Percentiles rank a stretch among this genome's conserved stretches.
These are phyloP conservation scores for Colletes gigas DNA, from an alignment of 1,140 invertebrate genomes.

Conservation along the genomic window DNA sequence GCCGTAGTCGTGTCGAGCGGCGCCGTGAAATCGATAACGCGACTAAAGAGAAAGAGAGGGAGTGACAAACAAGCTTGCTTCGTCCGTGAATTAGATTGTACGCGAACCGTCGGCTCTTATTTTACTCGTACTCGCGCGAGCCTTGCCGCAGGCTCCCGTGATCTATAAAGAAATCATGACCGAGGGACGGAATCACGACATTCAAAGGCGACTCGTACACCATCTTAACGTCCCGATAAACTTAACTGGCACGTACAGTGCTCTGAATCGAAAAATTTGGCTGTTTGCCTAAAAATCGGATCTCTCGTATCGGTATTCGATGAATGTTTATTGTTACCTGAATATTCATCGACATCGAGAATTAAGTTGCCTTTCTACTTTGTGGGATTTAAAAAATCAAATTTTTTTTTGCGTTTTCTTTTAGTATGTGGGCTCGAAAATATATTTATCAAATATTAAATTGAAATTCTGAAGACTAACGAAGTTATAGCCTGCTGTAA, in stretches of 20 bases:
- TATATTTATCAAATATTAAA: too few species aligned
- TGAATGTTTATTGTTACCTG: too few species aligned
- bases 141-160: neutral
- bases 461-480: too few species aligned
- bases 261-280: too few species aligned
- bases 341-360: too few species aligned
- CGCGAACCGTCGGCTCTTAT: constrained; percentile 14
- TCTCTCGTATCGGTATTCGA: too few species aligned
- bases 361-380: too few species aligned
- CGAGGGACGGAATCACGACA: neutral
- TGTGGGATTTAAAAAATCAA: too few species aligned
- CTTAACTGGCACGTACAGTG: neutral
- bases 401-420: too few species aligned
- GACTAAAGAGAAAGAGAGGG: constrained; percentile 12
- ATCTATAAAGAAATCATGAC: constrained; percentile 14
- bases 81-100: constrained; percentile 26
- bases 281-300: too few species aligned
- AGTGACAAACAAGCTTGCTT: constrained; percentile 37
- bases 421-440: too few species aligned
- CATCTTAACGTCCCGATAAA: neutral
- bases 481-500: too few species aligned
- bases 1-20: constrained; percentile 3
- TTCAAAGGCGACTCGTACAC: neutral
- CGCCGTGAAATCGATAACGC: constrained; percentile 40
- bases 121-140: neutral